Evolutionary conservation across 2,113 vertebrate genomes (phyloP).

Genomic region (Tinamus guttatus): DNA sequence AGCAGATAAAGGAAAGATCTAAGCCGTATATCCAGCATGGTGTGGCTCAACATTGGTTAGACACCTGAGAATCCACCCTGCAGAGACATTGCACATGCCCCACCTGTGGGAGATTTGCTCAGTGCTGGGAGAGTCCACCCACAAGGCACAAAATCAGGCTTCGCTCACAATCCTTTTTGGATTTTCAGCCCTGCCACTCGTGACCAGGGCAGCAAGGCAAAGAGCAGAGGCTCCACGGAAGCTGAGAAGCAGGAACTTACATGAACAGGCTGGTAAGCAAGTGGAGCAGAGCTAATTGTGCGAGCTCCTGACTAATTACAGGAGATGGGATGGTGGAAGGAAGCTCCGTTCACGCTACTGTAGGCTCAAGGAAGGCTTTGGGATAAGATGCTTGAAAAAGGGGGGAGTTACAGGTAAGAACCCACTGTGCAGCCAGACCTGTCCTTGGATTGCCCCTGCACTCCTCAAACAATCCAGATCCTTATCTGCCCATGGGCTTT

Average conservation of each 20-base stretch:
- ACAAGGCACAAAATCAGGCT: rapidly evolving
- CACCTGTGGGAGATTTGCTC: neutral
- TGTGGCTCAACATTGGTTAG: neutral
- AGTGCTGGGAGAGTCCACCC: neutral
- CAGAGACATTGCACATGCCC: neutral
- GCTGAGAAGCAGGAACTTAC: neutral
- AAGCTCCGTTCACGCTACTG: neutral
- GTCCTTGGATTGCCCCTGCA: neutral
- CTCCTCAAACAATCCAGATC: neutral
- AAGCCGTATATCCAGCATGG: neutral
- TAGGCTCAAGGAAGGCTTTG: neutral
- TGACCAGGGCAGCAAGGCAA: neutral
- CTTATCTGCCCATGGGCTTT: neutral
- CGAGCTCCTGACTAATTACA: neutral
- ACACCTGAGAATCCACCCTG: neutral
- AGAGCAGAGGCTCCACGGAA: neutral
- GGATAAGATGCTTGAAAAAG: neutral
- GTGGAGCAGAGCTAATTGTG: neutral
- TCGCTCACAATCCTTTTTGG: rapidly evolving
- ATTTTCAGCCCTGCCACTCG: neutral
- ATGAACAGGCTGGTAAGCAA: neutral
- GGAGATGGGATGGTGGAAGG: neutral
- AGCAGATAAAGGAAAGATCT: neutral
- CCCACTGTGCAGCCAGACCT: rapidly evolving
- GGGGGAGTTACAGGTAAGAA: neutral